Conservation (phyloP, 2,113 vertebrate species). For the Beaufortia kweichowensis region DNA sequence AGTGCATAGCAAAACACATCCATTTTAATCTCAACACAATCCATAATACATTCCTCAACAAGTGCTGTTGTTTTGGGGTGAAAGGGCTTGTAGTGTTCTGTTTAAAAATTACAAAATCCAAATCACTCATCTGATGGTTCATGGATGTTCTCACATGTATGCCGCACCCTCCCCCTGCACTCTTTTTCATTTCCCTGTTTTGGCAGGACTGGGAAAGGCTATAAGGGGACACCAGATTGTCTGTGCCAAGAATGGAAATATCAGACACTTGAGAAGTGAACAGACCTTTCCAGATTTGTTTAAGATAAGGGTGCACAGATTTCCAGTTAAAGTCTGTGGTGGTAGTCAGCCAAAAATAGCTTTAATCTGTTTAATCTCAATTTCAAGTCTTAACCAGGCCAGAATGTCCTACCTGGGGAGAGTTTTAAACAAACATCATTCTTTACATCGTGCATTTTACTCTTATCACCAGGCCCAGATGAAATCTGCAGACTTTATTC, state of each 20-base stretch:
- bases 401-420: not conserved
- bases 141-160: constrained; percentile 41
- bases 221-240: constrained; percentile 34
- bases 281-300: constrained; percentile 44
- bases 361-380: constrained; percentile 46
- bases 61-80: constrained; percentile 46
- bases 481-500: no score
- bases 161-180: not conserved
- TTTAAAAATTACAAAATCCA: constrained; percentile 38
- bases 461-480: no score
- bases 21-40: not conserved
- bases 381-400: constrained; percentile 32
- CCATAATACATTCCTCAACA: constrained; percentile 17
- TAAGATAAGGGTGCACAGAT: constrained; percentile 44
- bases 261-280: constrained; percentile 33
- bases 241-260: constrained; percentile 34
- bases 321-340: constrained; percentile 28
- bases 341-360: constrained; percentile 49
- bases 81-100: constrained; percentile 27
- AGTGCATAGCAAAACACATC: not conserved
- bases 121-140: constrained; percentile 44
- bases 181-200: constrained; percentile 19
- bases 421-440: not conserved
- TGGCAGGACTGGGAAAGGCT: constrained; percentile 34
- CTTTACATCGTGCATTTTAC: not conserved